These are phyloP conservation scores for Thamnaconus septentrionalis DNA, from an alignment of 2,113 vertebrate species.

Conservation along the genomic window DNA sequence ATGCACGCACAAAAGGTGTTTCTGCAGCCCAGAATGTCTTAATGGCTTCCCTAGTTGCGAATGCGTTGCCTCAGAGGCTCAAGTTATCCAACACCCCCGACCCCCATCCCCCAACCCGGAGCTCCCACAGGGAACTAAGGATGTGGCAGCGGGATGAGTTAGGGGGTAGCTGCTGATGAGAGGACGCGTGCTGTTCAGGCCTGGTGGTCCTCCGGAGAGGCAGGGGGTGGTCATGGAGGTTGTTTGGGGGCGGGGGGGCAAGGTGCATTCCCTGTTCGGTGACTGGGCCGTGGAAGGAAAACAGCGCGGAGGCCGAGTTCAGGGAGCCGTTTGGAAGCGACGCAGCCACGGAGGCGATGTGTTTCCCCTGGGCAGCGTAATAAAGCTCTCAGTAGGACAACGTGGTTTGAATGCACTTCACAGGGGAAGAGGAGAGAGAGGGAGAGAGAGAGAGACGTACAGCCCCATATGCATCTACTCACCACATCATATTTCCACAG, in stretches of 20 bases:
- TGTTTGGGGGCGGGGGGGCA: too few species aligned
- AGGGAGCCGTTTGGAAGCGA: slow-evolving; percentile 30
- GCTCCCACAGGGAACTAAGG: slow-evolving; percentile 11
- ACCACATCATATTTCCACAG: slow-evolving; percentile 73
- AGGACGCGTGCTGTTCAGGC: slow-evolving; percentile 27
- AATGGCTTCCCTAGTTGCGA: background rate
- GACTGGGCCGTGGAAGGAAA: slow-evolving; percentile 18
- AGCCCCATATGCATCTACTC: slow-evolving; percentile 62
- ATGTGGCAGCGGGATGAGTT: background rate
- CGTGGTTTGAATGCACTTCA: slow-evolving; percentile 72
- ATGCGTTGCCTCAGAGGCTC: too few species aligned
- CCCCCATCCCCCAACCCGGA: too few species aligned
- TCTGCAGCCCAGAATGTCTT: slow-evolving; percentile 14
- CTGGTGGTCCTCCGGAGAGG: slow-evolving; percentile 38
- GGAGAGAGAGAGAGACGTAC: slow-evolving; percentile 45
- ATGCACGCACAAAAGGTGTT: slow-evolving; percentile 6
- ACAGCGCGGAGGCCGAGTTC: slow-evolving; percentile 20
- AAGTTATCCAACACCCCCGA: background rate
- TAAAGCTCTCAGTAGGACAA: slow-evolving; percentile 63
- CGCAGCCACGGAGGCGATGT: slow-evolving; percentile 54
- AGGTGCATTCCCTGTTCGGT: slow-evolving; percentile 37
- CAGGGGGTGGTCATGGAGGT: background rate
- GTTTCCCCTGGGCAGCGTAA: slow-evolving; percentile 56
- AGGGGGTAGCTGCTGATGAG: slow-evolving; percentile 16
- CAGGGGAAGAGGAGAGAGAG: slow-evolving; percentile 32